Evolutionary conservation across 2,113 vertebrate genomes (phyloP), one percentile per base, ranked within the genome.

Genomic region (Colaptes auratus): DNA sequence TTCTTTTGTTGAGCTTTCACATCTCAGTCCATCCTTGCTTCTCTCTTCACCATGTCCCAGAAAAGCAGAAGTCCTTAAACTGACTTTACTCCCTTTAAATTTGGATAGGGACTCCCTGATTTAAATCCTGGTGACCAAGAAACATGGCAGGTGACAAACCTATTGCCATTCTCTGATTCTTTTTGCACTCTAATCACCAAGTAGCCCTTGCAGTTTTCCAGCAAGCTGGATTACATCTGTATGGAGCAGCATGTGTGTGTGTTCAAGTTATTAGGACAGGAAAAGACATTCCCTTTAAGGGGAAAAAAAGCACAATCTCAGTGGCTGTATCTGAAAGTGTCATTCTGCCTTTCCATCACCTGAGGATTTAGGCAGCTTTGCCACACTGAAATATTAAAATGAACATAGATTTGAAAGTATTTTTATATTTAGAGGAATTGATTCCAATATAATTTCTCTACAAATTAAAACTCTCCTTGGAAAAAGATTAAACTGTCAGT

Each of bases 391-490:
- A 61, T 95, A 96, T 83, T 95, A 86, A 95, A 89, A 94, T 72
- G 76, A 95, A 39, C 75, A 64, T 73, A 88, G 63, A 90, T 94
- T 89, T 93, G 79, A 52, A 95, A 95, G 69, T 91, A 75, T 95
- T 95, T 97, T 95, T 95, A 17, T 91, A 91, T 96, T 96, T 92
- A 75, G 91, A 86, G 70, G 79, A 87, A 83, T 60, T 72, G 89
- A 90, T 95, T 96, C 85, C 83, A 83, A 93, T 91, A 81, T 92
- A 88, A 96, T 95, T 96, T 95, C 56, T 92, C 56, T 35, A 70
- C 91, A 92, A 95, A 96, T 96, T 95, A 96, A 96, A 96, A 95
- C 61, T 95, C 88, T 80, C 69, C 94, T 94, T 92, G 89, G 91
- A 81, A 39, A 95, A 96, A 93, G 88, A 93, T 97, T 97, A 95